Evolutionary conservation across 1,140 invertebrate genomes (phyloP).

Genomic region (Daktulosphaira vitifoliae): DNA sequence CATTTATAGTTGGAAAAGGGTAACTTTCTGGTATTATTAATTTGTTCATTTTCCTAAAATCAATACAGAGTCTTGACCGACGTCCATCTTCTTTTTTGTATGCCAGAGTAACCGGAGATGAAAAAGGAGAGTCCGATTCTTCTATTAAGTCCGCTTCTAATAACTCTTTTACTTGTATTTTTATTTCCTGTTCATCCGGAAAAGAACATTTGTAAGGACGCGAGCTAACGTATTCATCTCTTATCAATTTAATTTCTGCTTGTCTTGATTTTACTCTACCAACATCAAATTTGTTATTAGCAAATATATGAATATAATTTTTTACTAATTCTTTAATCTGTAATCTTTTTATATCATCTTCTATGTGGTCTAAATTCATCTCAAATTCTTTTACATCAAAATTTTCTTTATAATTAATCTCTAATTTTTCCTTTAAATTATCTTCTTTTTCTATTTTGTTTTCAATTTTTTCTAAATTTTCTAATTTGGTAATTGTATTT

Average conservation of each 20-base stretch:
- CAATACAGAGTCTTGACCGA: constrained; percentile 42
- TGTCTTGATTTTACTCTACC: constrained; percentile 27
- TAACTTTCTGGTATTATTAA: constrained; percentile 41
- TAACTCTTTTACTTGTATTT: constrained; percentile 41
- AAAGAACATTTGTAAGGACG: constrained; percentile 40
- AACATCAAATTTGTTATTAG: constrained; percentile 35
- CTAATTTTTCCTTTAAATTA: too few relatives aligned
- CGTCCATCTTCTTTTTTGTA: constrained; percentile 41
- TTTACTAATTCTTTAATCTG: not conserved
- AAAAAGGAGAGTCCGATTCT: constrained; percentile 42
- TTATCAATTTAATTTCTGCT: constrained; percentile 28
- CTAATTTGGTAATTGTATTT: too few relatives aligned
- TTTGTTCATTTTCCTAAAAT: constrained; percentile 43
- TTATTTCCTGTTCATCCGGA: constrained; percentile 42
- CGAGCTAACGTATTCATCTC: constrained; percentile 33
- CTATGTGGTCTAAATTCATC: not conserved
- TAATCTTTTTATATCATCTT: not conserved
- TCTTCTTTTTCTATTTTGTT: too few relatives aligned
- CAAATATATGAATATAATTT: constrained; percentile 22
- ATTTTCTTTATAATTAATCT: too few relatives aligned
- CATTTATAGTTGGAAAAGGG: constrained; percentile 42
- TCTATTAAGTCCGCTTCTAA: constrained; percentile 42
- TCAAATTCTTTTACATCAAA: not conserved
- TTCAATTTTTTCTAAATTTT: too few relatives aligned
- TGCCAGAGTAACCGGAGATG: constrained; percentile 41